Evolutionary conservation across 2,113 vertebrate genomes (phyloP).

Genomic region (Alethe castanea): DNA sequence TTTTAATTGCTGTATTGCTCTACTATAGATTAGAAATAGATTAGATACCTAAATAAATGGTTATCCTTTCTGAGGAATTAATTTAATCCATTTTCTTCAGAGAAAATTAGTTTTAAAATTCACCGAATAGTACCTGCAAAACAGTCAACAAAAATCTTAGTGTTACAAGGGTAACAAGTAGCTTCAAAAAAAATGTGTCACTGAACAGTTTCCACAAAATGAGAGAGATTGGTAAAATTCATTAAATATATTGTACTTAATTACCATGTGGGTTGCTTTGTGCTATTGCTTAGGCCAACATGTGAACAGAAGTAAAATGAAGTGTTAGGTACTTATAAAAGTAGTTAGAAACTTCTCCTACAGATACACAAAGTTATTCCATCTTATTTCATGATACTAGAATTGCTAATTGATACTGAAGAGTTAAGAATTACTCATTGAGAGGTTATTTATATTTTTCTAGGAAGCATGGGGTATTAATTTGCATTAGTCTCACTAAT

Average conservation of each 20-base stretch:
- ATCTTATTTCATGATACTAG: background rate
- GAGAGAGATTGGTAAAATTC: background rate
- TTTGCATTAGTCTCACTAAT: background rate
- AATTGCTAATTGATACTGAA: background rate
- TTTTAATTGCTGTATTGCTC: constrained; percentile 12
- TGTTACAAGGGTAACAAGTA: background rate
- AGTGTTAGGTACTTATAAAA: background rate
- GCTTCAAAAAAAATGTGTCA: background rate
- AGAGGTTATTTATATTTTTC: background rate
- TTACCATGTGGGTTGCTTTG: background rate
- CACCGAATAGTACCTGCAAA: background rate
- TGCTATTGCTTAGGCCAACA: background rate
- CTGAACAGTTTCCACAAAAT: background rate
- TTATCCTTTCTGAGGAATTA: background rate
- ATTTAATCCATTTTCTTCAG: background rate
- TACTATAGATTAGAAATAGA: background rate
- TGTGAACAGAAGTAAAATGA: background rate
- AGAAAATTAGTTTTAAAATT: background rate
- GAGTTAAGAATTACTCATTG: background rate
- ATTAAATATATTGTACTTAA: background rate
- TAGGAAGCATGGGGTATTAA: background rate
- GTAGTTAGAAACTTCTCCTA: background rate
- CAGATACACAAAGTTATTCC: background rate
- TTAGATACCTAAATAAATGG: background rate
- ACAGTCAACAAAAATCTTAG: background rate